Evolutionary conservation across 2,888 invertebrate genomes (phyloP).

Genomic region (Orchesellides sinensis): DNA sequence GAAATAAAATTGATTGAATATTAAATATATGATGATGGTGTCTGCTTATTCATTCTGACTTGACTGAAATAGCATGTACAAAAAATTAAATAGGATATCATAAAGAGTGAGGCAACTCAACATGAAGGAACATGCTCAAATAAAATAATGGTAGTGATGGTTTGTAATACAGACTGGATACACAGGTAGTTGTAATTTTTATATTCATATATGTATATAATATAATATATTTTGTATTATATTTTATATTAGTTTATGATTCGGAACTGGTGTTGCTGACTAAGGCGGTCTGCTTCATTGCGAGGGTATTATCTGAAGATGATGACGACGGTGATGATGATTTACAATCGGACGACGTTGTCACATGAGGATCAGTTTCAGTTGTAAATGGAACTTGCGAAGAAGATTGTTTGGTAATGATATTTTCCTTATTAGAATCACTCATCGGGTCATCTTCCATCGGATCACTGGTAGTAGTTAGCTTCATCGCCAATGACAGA

Average conservation of each 20-base stretch:
- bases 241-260: conserved; percentile 57
- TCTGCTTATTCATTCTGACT: conserved; percentile 52
- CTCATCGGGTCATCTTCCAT: conserved; percentile 74
- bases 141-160: conserved; percentile 55
- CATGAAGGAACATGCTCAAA: conserved; percentile 50
- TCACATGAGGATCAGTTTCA: conserved; percentile 65
- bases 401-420: conserved; percentile 67
- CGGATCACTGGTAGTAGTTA: conserved; percentile 70
- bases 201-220: conserved; percentile 35
- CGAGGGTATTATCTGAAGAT: conserved; percentile 58
- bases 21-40: conserved; percentile 21
- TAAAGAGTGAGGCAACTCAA: conserved; percentile 57
- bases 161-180: conserved; percentile 65
- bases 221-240: conserved; percentile 55
- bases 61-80: conserved; percentile 59
- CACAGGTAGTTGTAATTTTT: conserved; percentile 58
- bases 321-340: conserved; percentile 60
- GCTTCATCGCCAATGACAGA: conserved; percentile 75
- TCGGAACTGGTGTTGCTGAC: conserved; percentile 68
- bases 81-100: conserved; percentile 56
- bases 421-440: conserved; percentile 75
- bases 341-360: conserved; percentile 59
- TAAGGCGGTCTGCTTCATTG: conserved; percentile 67
- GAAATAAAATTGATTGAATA: conserved; percentile 32
- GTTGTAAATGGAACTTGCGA: conserved; percentile 68